These are phyloP conservation scores for Dendrolimus pini DNA, from an alignment of 2,888 invertebrate species.

Conservation along the genomic window DNA sequence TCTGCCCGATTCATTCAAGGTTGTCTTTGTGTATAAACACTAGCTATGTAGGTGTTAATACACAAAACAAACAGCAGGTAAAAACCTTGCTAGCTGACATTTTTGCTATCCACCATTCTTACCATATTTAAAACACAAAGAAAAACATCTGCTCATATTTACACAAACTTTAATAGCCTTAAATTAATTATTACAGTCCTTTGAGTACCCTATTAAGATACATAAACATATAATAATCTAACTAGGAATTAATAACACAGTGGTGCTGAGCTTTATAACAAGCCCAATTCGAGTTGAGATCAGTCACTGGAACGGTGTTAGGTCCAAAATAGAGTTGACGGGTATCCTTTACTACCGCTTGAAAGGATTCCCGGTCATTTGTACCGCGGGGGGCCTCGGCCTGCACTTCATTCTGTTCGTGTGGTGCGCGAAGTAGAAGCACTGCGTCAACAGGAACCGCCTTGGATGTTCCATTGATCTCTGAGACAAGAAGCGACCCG, in stretches of 20 bases:
- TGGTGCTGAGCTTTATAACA: conserved; percentile 65
- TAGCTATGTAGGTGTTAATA: conserved; percentile 15
- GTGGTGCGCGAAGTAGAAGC: conserved; percentile 52
- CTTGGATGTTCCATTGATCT: conserved; percentile 68
- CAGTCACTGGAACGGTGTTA: conserved; percentile 61
- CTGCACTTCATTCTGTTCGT: conserved; percentile 32
- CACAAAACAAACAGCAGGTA: conserved; percentile 15
- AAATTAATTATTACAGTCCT: conserved; percentile 64
- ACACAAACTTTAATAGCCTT: conserved; percentile 53
- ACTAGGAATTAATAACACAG: conserved; percentile 72
- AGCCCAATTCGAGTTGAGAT: conserved; percentile 64
- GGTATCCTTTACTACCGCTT: conserved; percentile 8
- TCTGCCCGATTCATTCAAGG: conserved; percentile 44
- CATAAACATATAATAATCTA: conserved; percentile 58
- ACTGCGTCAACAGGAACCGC: conserved; percentile 53
- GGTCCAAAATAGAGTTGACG: conserved; percentile 37
- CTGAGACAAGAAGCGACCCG: conserved; percentile 48
- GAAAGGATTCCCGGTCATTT: conserved; percentile 10
- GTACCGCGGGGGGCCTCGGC: conserved; percentile 19
- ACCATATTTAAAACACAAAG: conserved; percentile 13
- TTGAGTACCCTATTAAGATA: conserved; percentile 43
- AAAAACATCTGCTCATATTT: conserved; percentile 4
- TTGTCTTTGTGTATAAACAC: conserved; percentile 70
- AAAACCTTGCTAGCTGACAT: conserved; percentile 20
- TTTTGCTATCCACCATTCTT: conserved; percentile 15